Base-by-base conservation (phyloP, 2,113 vertebrate genomes). In the Nothobranchius kuhntae region DNA sequence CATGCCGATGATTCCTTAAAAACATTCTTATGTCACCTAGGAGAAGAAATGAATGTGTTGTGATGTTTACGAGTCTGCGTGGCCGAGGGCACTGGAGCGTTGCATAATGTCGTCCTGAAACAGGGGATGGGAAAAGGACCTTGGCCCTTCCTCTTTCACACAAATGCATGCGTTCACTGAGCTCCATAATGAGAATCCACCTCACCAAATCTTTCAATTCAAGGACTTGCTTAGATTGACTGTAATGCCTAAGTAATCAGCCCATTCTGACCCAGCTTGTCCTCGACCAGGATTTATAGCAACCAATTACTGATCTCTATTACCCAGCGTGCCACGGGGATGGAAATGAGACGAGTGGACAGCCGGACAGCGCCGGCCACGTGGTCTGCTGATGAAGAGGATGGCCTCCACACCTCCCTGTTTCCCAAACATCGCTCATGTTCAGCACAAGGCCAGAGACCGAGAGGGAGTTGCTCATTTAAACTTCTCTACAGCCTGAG, bases 181-280 rank as follows among this genome's bases (percentile, higher is more conserved):
- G 76, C 71, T 61, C 66, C 64, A 80, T 89, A 91, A 91, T 89
- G 86, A 91, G 89, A 89, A 86, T 85, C 86, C 89, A 85, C 82
- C 87, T 60, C 76, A 9, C 65, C 91, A 83, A 89, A 79, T 30
- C 52, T 54, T 86, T 89, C 88, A 80, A 90, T 83, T 84, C 80
- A 64, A 89, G 90, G 87, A 90, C 65, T 0, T 61, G 67, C 71
- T 75, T 80, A 85, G 90, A 91, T 88, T 78, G 91, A 91, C 93
- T 68, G 82, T 88, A 73, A 90, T 79, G 91, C 90, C 92, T 91
- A 88, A 77, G 91, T 87, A 93, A 91, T 90, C 91, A 92, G 87
- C 83, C 92, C 78, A 83, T 87, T 87, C 90, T 90, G 91, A 93
- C 93, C 93, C 92, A 90, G 89, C 84, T 85, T 90, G 92, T 93